Evolutionary conservation across 2,797 vertebrate genomes (phyloP).

Genomic region (Otolemur crassicaudatus): DNA sequence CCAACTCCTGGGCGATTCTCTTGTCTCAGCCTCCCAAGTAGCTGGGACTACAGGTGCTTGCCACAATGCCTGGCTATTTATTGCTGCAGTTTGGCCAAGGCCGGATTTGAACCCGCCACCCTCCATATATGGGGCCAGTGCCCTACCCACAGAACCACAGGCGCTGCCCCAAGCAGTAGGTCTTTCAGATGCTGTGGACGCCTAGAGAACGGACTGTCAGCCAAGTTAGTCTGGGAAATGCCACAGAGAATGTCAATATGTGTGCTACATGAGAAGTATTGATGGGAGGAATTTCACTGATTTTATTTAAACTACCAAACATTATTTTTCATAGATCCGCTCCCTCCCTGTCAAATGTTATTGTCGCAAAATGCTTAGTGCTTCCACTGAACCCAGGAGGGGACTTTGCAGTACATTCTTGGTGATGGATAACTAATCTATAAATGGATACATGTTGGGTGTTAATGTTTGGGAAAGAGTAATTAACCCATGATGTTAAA

Average conservation of each 20-base stretch:
- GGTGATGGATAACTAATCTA: not conserved
- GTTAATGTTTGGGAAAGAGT: not conserved
- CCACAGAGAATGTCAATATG: not conserved
- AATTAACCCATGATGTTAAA: not conserved
- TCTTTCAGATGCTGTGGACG: not conserved
- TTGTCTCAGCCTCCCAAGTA: too few relatives aligned
- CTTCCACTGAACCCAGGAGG: not conserved
- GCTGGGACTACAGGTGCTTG: too few relatives aligned
- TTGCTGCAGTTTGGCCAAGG: too few relatives aligned
- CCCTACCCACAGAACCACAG: too few relatives aligned
- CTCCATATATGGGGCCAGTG: too few relatives aligned
- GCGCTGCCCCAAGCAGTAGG: not conserved
- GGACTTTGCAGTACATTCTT: not conserved
- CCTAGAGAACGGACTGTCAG: not conserved
- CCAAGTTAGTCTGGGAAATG: not conserved
- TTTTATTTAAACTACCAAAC: not conserved
- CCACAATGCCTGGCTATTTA: too few relatives aligned
- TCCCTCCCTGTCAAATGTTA: not conserved
- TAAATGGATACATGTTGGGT: not conserved
- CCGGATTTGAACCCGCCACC: too few relatives aligned
- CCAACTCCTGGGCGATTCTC: too few relatives aligned
- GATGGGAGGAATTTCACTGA: not conserved
- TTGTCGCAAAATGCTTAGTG: not conserved
- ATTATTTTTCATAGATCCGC: not conserved
- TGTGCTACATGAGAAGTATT: not conserved